Evolutionary conservation across 2,888 invertebrate species (phyloP).

Genomic region (Neocrepidodera transversa): DNA sequence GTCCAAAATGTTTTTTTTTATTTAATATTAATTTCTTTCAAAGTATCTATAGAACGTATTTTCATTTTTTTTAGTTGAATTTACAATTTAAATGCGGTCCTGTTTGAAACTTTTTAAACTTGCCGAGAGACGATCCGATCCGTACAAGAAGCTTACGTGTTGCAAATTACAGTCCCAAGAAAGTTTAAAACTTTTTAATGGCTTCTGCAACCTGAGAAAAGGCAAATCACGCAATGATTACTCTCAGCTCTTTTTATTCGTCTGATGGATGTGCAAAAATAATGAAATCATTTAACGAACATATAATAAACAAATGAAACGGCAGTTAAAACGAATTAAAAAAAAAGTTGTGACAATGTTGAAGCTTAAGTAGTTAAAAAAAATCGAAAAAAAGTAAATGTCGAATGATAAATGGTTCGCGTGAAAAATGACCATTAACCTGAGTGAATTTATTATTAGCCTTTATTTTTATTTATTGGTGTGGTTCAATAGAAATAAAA

Average conservation of each 20-base stretch:
- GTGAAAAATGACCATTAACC: no score
- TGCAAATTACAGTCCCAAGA: slow-evolving; percentile 43
- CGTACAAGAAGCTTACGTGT: slow-evolving; percentile 45
- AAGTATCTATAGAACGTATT: no score
- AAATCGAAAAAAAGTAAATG: no score
- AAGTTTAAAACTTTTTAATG: slow-evolving; percentile 46
- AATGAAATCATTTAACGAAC: slow-evolving; percentile 22
- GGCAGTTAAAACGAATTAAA: not conserved
- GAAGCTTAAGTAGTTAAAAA: not conserved
- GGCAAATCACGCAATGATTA: slow-evolving; percentile 43
- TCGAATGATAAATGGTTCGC: not conserved
- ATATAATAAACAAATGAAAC: slow-evolving; percentile 16
- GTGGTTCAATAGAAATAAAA: no score
- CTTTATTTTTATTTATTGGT: no score
- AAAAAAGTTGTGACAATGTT: slow-evolving; percentile 4
- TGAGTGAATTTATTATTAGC: no score
- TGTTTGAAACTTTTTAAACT: slow-evolving; percentile 14
- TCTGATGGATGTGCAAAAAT: slow-evolving; percentile 13
- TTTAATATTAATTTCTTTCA: no score
- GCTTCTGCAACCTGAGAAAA: slow-evolving; percentile 43
- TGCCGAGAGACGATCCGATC: slow-evolving; percentile 22
- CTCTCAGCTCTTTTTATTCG: slow-evolving; percentile 13
- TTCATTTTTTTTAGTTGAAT: no score
- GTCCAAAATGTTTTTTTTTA: no score
- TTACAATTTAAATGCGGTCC: slow-evolving; percentile 10